Evolutionary conservation across 1,140 invertebrate genomes (phyloP).

Genomic region (Bombus waltoni): DNA sequence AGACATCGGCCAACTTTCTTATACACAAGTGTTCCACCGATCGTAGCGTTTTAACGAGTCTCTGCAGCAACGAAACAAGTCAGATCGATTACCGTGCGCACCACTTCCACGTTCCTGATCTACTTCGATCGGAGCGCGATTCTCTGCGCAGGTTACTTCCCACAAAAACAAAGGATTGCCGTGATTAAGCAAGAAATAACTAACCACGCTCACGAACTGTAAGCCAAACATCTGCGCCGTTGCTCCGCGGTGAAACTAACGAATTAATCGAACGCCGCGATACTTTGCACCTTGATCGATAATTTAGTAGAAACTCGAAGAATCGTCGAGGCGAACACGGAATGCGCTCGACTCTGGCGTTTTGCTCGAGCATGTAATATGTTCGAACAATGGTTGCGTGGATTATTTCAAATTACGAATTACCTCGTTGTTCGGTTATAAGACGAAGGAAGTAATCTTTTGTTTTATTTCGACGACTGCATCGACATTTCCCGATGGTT

Average conservation of each 20-base stretch:
- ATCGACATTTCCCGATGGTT: too few species aligned
- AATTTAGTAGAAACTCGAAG: too few species aligned
- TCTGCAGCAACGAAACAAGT: not conserved
- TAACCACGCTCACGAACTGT: not conserved
- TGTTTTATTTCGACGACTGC: too few species aligned
- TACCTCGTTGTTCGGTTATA: not conserved
- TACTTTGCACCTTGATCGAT: too few species aligned
- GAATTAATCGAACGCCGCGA: not conserved
- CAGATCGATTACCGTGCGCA: not conserved
- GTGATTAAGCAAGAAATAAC: not conserved
- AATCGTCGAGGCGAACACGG: too few species aligned
- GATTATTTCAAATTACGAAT: too few species aligned
- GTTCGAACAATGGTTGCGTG: too few species aligned
- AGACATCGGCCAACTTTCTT: not conserved
- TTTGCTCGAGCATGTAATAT: too few species aligned
- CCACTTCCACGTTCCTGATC: slow-evolving; percentile 27
- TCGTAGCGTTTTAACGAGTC: not conserved
- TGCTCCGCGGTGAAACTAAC: not conserved
- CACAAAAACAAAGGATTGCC: slow-evolving; percentile 9
- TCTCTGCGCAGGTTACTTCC: not conserved
- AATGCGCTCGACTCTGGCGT: too few species aligned
- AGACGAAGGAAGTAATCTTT: too few species aligned
- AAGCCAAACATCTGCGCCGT: not conserved
- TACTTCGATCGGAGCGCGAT: slow-evolving; percentile 5
- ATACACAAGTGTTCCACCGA: not conserved